Evolutionary conservation across 2,797 vertebrate genomes (phyloP).

Genomic region (Notamacropus eugenii): DNA sequence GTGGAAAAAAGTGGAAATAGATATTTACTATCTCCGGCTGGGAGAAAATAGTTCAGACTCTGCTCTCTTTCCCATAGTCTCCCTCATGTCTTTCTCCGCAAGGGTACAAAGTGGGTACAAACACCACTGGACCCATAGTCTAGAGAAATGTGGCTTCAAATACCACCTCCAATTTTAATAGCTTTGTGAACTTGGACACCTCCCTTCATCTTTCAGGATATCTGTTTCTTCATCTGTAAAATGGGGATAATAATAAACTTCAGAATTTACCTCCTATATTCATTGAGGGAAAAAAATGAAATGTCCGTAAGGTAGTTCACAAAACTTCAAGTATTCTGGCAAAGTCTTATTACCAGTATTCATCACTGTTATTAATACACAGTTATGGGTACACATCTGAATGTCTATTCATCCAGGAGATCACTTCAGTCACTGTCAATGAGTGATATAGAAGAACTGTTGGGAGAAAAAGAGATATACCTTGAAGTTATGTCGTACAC

Average conservation of each 20-base stretch:
- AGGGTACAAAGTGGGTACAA: background rate
- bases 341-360: background rate
- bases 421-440: background rate
- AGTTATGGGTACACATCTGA: background rate
- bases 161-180: background rate
- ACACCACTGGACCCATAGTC: background rate
- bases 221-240: background rate
- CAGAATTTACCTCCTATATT: background rate
- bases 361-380: background rate
- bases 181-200: conserved; percentile 15
- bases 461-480: background rate
- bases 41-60: background rate
- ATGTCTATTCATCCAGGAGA: background rate
- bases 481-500: background rate
- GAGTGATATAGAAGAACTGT: background rate
- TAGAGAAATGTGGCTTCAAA: background rate
- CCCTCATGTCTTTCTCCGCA: background rate
- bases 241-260: background rate
- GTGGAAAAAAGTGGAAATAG: background rate
- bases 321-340: background rate
- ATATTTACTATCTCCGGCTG: background rate
- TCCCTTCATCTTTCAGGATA: background rate
- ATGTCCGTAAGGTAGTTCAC: background rate
- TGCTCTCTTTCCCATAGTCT: background rate
- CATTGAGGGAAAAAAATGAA: background rate